phyloP scores from a whole-genome alignment of 2,797 vertebrate species.

The Margarornis squamiger region DNA sequence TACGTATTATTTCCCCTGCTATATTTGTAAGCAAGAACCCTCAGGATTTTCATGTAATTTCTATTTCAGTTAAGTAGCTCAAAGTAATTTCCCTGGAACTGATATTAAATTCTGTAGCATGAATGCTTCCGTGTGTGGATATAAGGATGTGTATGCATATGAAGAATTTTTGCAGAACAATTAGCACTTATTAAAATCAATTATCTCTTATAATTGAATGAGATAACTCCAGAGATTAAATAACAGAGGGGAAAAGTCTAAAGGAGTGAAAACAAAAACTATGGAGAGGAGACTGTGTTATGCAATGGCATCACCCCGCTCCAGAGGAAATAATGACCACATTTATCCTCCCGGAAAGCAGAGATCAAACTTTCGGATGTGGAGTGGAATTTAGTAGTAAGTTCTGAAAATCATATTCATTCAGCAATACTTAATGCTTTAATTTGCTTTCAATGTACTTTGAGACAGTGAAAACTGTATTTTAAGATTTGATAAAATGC shows the following conservation, averaged over 20 bases:
- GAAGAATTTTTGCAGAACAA: background rate
- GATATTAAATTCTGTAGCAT: background rate
- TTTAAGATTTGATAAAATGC: background rate
- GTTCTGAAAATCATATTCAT: background rate
- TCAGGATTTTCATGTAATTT: background rate
- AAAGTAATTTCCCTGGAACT: background rate
- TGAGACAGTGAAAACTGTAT: slow-evolving; percentile 12
- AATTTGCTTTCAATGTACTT: slow-evolving; percentile 14
- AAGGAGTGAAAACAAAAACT: background rate
- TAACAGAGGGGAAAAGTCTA: background rate
- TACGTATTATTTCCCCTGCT: background rate
- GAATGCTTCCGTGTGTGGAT: background rate
- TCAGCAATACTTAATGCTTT: slow-evolving; percentile 18
- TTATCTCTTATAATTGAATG: background rate
- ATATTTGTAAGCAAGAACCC: background rate
- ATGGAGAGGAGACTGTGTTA: background rate
- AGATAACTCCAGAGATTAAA: background rate
- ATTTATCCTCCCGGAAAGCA: background rate
- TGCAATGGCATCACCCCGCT: background rate
- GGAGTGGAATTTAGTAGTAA: background rate
- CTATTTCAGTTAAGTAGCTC: background rate
- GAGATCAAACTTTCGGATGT: background rate
- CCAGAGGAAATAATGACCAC: background rate
- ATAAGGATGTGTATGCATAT: background rate
- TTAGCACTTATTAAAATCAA: slow-evolving; percentile 35